Base-by-base conservation (phyloP, 2,888 invertebrate species). In the Meta bourneti region DNA sequence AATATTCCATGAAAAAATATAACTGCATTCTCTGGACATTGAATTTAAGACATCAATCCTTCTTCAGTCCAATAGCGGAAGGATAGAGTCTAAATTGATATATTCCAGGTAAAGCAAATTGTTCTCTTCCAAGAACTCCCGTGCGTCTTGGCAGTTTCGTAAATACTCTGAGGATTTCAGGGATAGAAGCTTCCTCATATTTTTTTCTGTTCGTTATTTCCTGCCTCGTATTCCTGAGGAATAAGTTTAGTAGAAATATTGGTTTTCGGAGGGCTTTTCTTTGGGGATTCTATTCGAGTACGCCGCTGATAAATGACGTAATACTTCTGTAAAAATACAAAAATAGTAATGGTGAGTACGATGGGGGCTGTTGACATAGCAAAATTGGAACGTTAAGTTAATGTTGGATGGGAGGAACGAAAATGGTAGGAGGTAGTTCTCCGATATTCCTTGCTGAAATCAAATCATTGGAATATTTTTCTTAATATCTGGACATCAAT, bases 301-400 rank as follows among this genome's bases (percentile, higher is more conserved):
- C 19, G 61, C 52, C 19, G 48, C n/a, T 75, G 84, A 85, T 85
- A 85, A 85, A 75, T 85, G 75, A n/a, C 16, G 49, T 34, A 72
- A 34, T 75, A n/a, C 48, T 34, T 19, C 49, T 54, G 16, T 54
- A 61, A 75, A 34, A 85, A 61, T n/a, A 49, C 16, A 16, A 20
- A 49, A 61, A 71, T 48, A 70, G 54, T 11, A 61, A 19, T 61
- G 34, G 34, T 34, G 34, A 34, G 34, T 34, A 34, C 34, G 1
- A 34, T 34, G 34, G 34, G 75, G 84, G 69, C n/a, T 71, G 75
- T 85, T n/a, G 48, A 61, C 75, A 75, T 61, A 75, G 61, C 48
- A 11, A 34, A 61, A 61, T 61, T 61, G 8, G 7, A 16, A 16
- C 34, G 11, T 61, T 61, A 61, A 8, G 5, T 61, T 61, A 61